Base-by-base conservation (phyloP, 2,797 vertebrate species). In the Smutsia gigantea region DNA sequence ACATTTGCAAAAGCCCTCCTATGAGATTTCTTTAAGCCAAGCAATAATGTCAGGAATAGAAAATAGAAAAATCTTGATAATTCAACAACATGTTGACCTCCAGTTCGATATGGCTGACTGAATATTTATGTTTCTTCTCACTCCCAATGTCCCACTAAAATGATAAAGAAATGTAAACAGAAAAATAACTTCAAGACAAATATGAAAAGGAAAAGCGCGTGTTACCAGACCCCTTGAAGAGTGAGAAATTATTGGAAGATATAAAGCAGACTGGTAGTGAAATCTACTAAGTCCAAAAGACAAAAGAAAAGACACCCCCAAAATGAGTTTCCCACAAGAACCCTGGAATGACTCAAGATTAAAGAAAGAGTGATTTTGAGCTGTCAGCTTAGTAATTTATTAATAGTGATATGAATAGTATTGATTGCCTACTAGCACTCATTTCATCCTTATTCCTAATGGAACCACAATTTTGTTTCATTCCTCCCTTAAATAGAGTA, bases 101-200 rank as follows among this genome's bases (percentile, higher is more conserved):
- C 37, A 87, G 29, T 59, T 88, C 55, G 18, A 64, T 31, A 74
- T 39, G 74, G 4, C 39, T 94, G 27, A 39, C 18, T 39, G 55
- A 75, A 64, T 17, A 53, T 15, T 64, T 81, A 19, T 64, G 25
- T 53, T 81, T 74, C 75, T 39, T 74, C 49, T 74, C 57, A 66
- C 29, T 81, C 49, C 15, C 34, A 78, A 51, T 55, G 53, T 55
- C 74, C 46, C n/a, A 14, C 19, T 81, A 64, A 49, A 87, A 87
- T 82, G 49, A 87, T 2, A 81, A 82, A 66, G n/a, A 66, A 93
- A 72, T 57, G n/a, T 53, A 85, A 95, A 78, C 46, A 63, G n/a
- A 93, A 71, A 90, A 85, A 89, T 69, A 69, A 90, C 57, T 49
- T 31, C 27, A 85, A 74, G 14, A 34, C 37, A 88, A 84, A 84